Percentiles rank a stretch among this genome's conserved stretches.
These are phyloP conservation scores for Diadegma fenestrale DNA, from an alignment of 2,888 invertebrate genomes.

Conservation along the genomic window DNA sequence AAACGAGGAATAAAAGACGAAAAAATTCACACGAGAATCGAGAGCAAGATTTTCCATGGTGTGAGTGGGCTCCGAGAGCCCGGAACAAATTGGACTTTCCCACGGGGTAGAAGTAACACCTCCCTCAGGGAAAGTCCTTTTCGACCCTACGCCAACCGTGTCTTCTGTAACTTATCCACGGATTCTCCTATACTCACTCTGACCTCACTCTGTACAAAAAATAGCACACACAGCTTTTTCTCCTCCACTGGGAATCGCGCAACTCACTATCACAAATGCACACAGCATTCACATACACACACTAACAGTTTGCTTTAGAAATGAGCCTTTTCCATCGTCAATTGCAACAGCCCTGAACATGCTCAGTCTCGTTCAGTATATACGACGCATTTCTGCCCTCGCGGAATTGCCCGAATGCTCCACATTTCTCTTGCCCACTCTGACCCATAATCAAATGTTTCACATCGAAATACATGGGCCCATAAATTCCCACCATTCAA, in stretches of 20 bases:
- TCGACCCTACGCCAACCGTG: conserved; percentile 48
- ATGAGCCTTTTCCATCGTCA: conserved; percentile 36
- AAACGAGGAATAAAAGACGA: conserved; percentile 22
- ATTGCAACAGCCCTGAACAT: background rate
- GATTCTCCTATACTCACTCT: conserved; percentile 36
- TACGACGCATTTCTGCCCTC: conserved; percentile 2
- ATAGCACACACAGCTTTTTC: conserved; percentile 38
- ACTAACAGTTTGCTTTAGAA: conserved; percentile 40
- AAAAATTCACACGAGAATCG: conserved; percentile 49
- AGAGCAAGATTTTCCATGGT: conserved; percentile 55
- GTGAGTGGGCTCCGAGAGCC: conserved; percentile 51
- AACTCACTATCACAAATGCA: background rate
- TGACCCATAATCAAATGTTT: background rate
- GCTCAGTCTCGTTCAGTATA: background rate
- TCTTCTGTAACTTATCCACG: conserved; percentile 51
- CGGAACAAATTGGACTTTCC: conserved; percentile 66
- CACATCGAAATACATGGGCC: too few relatives aligned
- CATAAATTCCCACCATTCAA: too few relatives aligned
- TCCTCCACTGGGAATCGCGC: conserved; percentile 14
- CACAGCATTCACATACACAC: background rate
- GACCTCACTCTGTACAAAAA: conserved; percentile 26
- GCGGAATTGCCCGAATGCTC: background rate
- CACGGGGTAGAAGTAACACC: conserved; percentile 64
- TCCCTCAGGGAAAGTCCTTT: conserved; percentile 54
- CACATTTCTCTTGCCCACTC: background rate